Percentiles rank a stretch among this genome's conserved stretches.
Evolutionary conservation across 2,797 vertebrate species (phyloP).

Genomic region (Scarus forsteni): DNA sequence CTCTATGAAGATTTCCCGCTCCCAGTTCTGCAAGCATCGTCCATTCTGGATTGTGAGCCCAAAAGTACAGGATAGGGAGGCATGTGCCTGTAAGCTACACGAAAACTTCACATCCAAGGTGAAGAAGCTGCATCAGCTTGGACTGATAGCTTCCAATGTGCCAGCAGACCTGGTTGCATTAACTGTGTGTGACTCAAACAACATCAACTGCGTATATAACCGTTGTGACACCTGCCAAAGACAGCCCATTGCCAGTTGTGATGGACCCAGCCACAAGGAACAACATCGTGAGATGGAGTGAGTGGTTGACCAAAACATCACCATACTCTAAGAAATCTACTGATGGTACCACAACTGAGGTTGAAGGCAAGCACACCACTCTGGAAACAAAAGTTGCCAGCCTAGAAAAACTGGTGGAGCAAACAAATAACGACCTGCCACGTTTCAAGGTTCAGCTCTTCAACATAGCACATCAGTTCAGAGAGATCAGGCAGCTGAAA

Average conservation of each 20-base stretch:
- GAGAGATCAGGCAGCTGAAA: background rate
- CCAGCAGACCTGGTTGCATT: background rate
- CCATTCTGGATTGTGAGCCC: background rate
- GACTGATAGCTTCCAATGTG: background rate
- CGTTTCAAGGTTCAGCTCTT: background rate
- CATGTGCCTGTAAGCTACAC: background rate
- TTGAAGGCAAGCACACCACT: no score
- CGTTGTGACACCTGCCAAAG: background rate
- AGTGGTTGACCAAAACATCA: background rate
- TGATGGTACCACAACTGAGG: no score
- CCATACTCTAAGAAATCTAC: background rate
- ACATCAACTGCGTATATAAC: background rate
- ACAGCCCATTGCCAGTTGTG: background rate
- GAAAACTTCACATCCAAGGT: background rate
- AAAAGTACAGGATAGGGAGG: background rate
- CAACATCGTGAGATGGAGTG: background rate
- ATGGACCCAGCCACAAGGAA: background rate
- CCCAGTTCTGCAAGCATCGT: background rate
- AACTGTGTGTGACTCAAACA: background rate
- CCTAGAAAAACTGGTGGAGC: background rate
- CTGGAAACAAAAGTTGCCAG: background rate
- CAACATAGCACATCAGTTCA: background rate
- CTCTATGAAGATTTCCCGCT: background rate
- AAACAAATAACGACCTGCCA: background rate
- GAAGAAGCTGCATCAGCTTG: background rate